Evolutionary conservation across 2,888 invertebrate genomes (phyloP), one percentile per base, ranked within the genome.

Genomic region (Drosophila siamana): DNA sequence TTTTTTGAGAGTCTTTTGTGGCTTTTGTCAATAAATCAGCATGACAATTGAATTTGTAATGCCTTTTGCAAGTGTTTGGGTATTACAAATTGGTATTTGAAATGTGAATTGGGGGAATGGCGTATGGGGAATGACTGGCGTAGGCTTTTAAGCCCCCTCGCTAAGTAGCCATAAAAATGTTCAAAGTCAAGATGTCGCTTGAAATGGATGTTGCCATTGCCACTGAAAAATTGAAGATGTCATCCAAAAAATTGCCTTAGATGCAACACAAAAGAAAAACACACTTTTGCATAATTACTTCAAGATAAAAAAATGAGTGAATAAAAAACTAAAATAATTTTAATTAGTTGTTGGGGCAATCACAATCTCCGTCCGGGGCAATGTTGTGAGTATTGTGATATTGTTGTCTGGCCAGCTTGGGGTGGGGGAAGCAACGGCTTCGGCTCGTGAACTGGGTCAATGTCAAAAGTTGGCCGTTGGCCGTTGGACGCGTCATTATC

Each of bases 341-440:
- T 82, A 82, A 82, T 82, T 82, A 82, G 86, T 72, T 81, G 78
- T 74, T 74, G 79, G 41, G 61, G 66, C 82, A 86, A 78, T 86
- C 83, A 47, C 19, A 52, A 63, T 47, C 41, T 30, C 40, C 48
- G 40, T 16, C n/a, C n/a, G n/a, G n/a, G n/a, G n/a, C n/a, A n/a
- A n/a, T n/a, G n/a, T n/a, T n/a, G 16, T 26, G 48, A n/a, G 38
- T 9, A 15, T n/a, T n/a, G n/a, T 46, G n/a, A 52, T 30, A 63
- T 59, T 50, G 22, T 43, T 41, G 15, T 50, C 30, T 26, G 19
- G 11, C 11, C 13, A 38, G 9, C 44, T 19, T 19, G 8, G 13
- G 13, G 41, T 41, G n/a, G 40, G 24, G 16, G 59, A 15, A 33
- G n/a, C 33, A n/a, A 4, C 50, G 13, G 44, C 55, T 51, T 33